These are phyloP conservation scores for Falco peregrinus DNA, from an alignment of 2,797 vertebrate species.

Conservation along the genomic window DNA sequence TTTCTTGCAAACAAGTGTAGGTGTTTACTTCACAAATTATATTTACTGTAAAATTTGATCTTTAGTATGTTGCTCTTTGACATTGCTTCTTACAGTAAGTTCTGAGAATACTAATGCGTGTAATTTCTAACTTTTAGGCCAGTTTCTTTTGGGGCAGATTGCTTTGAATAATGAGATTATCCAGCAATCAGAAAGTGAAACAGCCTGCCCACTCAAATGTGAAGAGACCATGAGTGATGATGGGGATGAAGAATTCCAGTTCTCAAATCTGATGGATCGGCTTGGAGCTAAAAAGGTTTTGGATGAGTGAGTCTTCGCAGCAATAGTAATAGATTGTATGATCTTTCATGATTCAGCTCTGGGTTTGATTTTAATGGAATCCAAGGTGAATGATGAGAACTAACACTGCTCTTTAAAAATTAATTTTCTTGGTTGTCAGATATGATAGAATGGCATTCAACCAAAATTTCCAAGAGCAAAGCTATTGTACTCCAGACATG, in stretches of 20 bases:
- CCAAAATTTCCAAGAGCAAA: neutral
- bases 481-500: neutral
- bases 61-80: neutral
- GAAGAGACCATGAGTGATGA: conserved; percentile 41
- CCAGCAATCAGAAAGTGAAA: conserved; percentile 66
- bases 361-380: neutral
- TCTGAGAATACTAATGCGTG: neutral
- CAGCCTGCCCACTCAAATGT: conserved; percentile 76
- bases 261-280: conserved; percentile 86
- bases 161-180: conserved; percentile 46
- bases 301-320: conserved; percentile 84
- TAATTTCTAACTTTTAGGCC: conserved; percentile 75
- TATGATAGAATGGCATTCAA: neutral
- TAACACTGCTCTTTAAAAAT: neutral
- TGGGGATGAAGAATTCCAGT: conserved; percentile 87
- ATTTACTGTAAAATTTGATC: neutral
- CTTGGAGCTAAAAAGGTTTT: conserved; percentile 86
- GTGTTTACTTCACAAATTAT: neutral
- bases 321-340: neutral
- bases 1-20: neutral
- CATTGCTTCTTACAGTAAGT: neutral
- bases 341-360: neutral
- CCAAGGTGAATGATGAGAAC: neutral
- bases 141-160: conserved; percentile 84
- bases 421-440: neutral